Evolutionary conservation across 2,888 invertebrate species (phyloP).

Genomic region (Amphiduros pacificus): DNA sequence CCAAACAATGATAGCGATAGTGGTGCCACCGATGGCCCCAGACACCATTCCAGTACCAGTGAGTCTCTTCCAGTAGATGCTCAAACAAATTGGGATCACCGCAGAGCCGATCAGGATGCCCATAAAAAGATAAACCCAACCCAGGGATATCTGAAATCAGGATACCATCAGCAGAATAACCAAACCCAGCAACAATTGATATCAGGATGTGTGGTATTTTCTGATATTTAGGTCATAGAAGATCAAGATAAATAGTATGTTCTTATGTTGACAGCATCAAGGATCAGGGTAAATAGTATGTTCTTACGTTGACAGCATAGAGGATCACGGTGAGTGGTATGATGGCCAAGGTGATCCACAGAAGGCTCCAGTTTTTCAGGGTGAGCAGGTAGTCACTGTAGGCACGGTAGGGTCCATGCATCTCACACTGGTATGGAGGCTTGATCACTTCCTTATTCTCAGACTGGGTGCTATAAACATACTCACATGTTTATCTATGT

Average conservation of each 20-base stretch:
- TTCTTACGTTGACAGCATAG: constrained; percentile 36
- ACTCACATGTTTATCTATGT: no score
- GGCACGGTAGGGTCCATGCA: constrained; percentile 44
- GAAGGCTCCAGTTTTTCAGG: constrained; percentile 51
- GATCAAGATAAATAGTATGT: no score
- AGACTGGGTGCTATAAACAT: no score
- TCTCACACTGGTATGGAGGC: constrained; percentile 40
- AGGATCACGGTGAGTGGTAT: constrained; percentile 49
- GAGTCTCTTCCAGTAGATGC: constrained; percentile 51
- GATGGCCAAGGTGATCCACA: constrained; percentile 46
- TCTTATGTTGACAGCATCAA: no score
- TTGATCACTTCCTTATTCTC: constrained; percentile 33
- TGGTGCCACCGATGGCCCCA: constrained; percentile 45
- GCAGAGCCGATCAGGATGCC: constrained; percentile 54
- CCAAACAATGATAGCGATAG: constrained; percentile 47
- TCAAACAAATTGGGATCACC: constrained; percentile 43
- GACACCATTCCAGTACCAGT: constrained; percentile 46
- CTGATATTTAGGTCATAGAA: no score
- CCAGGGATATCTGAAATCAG: constrained; percentile 39
- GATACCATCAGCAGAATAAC: no score
- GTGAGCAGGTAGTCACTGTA: constrained; percentile 44
- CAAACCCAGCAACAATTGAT: no score
- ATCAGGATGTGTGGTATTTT: no score
- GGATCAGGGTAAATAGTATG: constrained; percentile 50
- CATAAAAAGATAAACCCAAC: constrained; percentile 54